These are phyloP conservation scores for Leptarthrus brevirostris DNA, from an alignment of 2,888 invertebrate species.

Conservation along the genomic window DNA sequence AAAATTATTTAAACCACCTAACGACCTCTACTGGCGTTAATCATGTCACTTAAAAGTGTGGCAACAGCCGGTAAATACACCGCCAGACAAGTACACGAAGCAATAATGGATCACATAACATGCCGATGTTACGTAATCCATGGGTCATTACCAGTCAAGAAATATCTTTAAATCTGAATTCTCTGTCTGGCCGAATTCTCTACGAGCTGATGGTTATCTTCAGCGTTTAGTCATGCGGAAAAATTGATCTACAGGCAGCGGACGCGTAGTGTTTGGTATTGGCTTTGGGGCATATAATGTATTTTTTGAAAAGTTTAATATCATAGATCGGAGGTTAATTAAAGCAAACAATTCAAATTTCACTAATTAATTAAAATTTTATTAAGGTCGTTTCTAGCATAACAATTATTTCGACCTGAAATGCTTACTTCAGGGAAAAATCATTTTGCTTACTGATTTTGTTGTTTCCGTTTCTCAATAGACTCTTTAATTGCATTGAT, in stretches of 20 bases:
- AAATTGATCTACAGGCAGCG: background rate
- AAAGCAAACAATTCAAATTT: too few species aligned
- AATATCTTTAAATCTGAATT: background rate
- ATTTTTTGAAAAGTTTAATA: too few species aligned
- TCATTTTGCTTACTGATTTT: too few species aligned
- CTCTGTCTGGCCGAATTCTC: background rate
- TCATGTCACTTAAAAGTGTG: conserved; percentile 1
- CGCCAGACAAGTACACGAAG: background rate
- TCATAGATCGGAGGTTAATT: too few species aligned
- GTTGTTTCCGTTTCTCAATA: too few species aligned
- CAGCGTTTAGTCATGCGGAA: background rate
- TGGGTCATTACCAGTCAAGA: background rate
- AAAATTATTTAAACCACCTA: background rate
- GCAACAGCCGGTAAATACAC: background rate
- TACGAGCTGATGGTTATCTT: background rate
- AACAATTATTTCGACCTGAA: too few species aligned
- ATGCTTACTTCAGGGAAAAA: too few species aligned
- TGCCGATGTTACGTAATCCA: conserved; percentile 1
- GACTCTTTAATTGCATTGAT: too few species aligned
- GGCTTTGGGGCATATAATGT: too few species aligned
- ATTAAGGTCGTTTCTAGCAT: too few species aligned
- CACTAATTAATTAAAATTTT: too few species aligned
- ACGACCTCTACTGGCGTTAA: background rate
- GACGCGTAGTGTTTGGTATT: background rate
- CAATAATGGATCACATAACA: conserved; percentile 8